These are phyloP conservation scores for Emydoidea blandingii DNA, from an alignment of 2,797 vertebrate species.

Conservation along the genomic window DNA sequence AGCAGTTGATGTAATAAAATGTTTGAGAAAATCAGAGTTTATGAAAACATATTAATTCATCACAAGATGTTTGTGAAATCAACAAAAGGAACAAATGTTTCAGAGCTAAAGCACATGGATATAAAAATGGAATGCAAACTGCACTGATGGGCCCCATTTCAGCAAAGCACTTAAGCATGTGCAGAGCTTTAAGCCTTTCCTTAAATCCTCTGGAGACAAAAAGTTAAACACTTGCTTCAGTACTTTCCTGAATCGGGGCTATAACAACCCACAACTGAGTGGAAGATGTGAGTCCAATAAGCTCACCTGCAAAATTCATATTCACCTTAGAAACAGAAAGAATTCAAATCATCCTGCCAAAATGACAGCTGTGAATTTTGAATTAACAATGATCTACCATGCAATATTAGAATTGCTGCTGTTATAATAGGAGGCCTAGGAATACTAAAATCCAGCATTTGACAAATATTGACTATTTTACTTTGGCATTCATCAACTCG, in stretches of 20 bases:
- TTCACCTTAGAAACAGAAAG: slow-evolving; percentile 23
- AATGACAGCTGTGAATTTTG: background rate
- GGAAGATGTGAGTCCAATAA: slow-evolving; percentile 1
- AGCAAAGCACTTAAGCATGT: slow-evolving; percentile 24
- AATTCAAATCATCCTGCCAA: background rate
- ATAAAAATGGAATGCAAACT: background rate
- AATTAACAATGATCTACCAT: slow-evolving; percentile 12
- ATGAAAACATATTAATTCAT: background rate
- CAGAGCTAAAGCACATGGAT: slow-evolving; percentile 7
- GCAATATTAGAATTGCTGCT: background rate
- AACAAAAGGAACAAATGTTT: slow-evolving; percentile 4
- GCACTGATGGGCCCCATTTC: background rate
- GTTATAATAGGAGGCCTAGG: background rate
- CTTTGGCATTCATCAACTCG: background rate
- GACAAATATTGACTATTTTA: background rate
- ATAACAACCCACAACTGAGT: background rate
- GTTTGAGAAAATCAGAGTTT: background rate
- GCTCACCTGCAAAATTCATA: slow-evolving; percentile 1
- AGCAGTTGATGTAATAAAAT: background rate
- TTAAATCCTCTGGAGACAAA: slow-evolving; percentile 47
- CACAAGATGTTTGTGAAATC: background rate
- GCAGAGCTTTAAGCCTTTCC: background rate
- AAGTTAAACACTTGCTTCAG: background rate
- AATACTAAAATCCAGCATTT: background rate
- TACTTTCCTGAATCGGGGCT: background rate